phyloP scores from a whole-genome alignment of 1,140 invertebrate genomes.

The Lasioglossum baleicum region DNA sequence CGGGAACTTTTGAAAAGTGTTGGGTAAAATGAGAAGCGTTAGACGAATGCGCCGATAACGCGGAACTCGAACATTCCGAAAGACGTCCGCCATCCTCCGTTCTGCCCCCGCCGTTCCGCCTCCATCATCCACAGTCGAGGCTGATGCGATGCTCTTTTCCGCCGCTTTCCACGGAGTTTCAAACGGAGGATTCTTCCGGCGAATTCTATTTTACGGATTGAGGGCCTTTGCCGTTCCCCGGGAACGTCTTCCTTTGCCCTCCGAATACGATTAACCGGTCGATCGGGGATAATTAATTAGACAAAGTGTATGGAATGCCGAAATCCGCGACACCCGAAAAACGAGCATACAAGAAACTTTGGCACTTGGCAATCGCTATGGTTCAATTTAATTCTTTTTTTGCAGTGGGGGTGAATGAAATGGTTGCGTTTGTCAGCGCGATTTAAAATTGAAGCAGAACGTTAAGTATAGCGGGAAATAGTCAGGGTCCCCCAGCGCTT shows the following conservation, averaged over 20 bases:
- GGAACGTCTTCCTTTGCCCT: constrained; percentile 1
- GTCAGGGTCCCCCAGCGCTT: too few species aligned
- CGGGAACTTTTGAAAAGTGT: constrained; percentile 70
- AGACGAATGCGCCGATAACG: constrained; percentile 60
- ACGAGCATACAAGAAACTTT: too few species aligned
- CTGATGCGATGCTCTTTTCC: constrained; percentile 47
- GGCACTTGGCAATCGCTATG: too few species aligned
- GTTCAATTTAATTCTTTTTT: too few species aligned
- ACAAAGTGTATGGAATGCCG: neutral
- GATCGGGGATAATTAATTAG: constrained; percentile 23
- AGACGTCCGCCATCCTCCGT: constrained; percentile 34
- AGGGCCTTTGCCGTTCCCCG: neutral
- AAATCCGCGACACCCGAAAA: neutral
- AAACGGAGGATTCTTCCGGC: constrained; percentile 31
- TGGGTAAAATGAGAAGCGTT: constrained; percentile 63
- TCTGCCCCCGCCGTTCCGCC: neutral
- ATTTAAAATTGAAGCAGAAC: too few species aligned
- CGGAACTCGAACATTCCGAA: constrained; percentile 52
- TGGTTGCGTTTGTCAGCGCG: too few species aligned
- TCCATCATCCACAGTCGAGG: too few species aligned
- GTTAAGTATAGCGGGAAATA: too few species aligned
- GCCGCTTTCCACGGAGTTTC: constrained; percentile 27
- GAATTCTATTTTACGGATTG: constrained; percentile 44
- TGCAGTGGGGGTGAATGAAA: too few species aligned
- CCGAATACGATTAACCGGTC: constrained; percentile 2